Evolutionary conservation across 2,113 vertebrate genomes (phyloP).

Genomic region (Rhagologus leucostigma): DNA sequence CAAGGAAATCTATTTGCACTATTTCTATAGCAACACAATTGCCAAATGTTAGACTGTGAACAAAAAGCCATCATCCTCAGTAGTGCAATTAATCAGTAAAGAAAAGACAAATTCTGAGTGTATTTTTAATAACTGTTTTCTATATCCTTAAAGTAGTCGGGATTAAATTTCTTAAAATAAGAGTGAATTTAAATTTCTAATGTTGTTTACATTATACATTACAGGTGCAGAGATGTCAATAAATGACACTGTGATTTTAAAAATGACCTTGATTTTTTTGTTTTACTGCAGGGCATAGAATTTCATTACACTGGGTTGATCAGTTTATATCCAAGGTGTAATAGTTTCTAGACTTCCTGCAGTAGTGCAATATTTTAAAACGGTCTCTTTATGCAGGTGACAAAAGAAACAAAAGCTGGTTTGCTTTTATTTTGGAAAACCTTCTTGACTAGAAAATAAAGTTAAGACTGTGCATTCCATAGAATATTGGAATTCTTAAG

Average conservation of each 20-base stretch:
- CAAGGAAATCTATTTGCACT: constrained; percentile 43
- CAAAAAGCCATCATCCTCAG: constrained; percentile 40
- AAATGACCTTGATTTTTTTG: constrained; percentile 38
- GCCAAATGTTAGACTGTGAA: constrained; percentile 37
- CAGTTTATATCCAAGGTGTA: not conserved
- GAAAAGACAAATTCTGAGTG: not conserved
- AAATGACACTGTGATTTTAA: constrained; percentile 26
- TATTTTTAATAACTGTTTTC: not conserved
- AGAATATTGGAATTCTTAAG: not conserved
- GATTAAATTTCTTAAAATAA: not conserved
- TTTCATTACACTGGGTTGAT: constrained; percentile 31
- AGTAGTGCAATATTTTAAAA: not conserved
- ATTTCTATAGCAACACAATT: constrained; percentile 62
- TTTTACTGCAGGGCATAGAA: constrained; percentile 24
- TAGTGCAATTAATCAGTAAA: constrained; percentile 21
- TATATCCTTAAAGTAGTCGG: not conserved
- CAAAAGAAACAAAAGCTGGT: not conserved
- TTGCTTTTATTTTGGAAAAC: not conserved
- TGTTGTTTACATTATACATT: not conserved
- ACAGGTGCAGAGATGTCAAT: not conserved
- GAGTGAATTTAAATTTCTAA: not conserved
- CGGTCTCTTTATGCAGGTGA: not conserved
- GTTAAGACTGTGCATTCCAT: not conserved
- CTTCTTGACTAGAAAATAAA: not conserved
- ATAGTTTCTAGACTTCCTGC: not conserved